Base-by-base conservation (phyloP, 2,797 vertebrate genomes). In the Leuciscus waleckii region DNA sequence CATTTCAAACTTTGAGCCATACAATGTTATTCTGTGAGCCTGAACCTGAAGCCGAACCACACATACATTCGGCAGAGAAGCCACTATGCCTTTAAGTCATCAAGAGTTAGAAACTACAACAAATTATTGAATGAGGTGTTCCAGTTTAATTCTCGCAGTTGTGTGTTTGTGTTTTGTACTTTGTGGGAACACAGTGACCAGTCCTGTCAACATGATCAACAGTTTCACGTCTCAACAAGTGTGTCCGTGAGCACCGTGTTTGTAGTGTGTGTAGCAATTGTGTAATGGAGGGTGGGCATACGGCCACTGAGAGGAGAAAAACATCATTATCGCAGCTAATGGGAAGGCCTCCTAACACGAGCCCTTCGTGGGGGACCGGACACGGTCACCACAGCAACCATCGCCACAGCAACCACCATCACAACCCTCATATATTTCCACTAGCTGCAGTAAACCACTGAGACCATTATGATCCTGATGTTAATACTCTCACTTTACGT, bases 351-450 rank as follows among this genome's bases (percentile, higher is more conserved):
- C 29, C 70, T 76, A 81, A 81, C 54, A 82, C 37, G 5, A 74
- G 77, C 86, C 23, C 81, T 56, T 84, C 54, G 26, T 71, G 83
- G 83, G 83, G 83, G 65, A 70, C 84, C 54, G 43, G 69, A 80
- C 76, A 73, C n/a, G 7, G 43, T 85, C 77, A 73, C 82, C 86
- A 85, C 32, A 63, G 54, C 73, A 82, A 86, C 85, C 32, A 82
- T 76, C 74, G 65, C 73, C 80, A 86, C 63, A 78, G 73, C 75
- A 82, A 81, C 79, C 80, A 82, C 49, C 21, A 65, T 63, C 65
- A 80, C 77, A 85, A 79, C 56, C 49, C 67, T 29, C 49, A 49
- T 51, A 58, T 70, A 70, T 46, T 41, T 80, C 29, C 32, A 73
- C 23, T 2, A 16, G 76, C 56, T 78, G 76, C 54, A 63, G 21